These are phyloP conservation scores for Parazoanthus atlanticus DNA, from an alignment of 92 coral and sea anemone genomes.

Conservation along the genomic window DNA sequence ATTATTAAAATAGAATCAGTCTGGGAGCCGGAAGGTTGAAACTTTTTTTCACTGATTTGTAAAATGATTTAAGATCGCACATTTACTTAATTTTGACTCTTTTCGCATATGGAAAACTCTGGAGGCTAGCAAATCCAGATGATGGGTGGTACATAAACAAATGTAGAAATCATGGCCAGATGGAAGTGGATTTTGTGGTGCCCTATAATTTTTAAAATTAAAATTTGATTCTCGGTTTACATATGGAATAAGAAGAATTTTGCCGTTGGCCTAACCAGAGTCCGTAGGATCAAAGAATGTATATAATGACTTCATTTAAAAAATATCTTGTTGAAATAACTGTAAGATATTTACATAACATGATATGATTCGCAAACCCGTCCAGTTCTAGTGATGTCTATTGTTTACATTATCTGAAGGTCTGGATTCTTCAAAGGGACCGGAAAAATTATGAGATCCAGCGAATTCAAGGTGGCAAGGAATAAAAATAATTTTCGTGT, in stretches of 20 bases:
- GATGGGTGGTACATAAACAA: background rate
- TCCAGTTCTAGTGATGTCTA: background rate
- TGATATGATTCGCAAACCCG: background rate
- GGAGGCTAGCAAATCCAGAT: constrained; percentile 18
- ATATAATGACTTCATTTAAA: background rate
- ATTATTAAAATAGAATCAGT: background rate
- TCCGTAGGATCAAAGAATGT: background rate
- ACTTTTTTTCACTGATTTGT: background rate
- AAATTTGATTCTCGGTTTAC: background rate
- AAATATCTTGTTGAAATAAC: background rate
- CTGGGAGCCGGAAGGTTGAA: background rate
- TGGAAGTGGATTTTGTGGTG: background rate
- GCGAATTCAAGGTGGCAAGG: background rate
- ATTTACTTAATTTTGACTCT: background rate
- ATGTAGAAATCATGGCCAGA: background rate
- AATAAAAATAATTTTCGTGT: background rate
- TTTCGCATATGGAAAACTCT: background rate
- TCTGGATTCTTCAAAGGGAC: constrained; percentile 6
- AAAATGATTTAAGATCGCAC: background rate
- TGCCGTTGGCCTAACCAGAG: background rate
- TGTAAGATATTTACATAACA: background rate
- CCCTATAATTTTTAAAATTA: background rate
- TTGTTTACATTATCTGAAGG: background rate
- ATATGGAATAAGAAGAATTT: background rate
- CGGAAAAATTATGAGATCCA: background rate